Evolutionary conservation across 2,113 vertebrate genomes (phyloP), one percentile per base, ranked within the genome.

Genomic region (Phaethon lepturus): DNA sequence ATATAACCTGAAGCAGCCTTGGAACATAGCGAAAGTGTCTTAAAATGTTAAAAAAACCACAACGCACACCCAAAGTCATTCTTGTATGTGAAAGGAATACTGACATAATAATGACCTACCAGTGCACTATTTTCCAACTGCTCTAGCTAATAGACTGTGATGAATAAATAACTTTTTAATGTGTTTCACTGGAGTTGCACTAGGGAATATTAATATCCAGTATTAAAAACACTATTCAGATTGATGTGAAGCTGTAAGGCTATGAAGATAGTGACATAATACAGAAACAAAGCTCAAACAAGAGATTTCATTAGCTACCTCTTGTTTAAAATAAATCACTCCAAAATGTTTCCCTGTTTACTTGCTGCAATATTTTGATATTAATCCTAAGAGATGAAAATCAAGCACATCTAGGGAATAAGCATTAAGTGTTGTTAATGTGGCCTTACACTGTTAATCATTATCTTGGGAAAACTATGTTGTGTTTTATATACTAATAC

Each of bases 401-500:
- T 86, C 92, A 87, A 97, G 88, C 60, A 72, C 50, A 91, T 96
- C 93, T 88, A 96, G 93, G 69, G 73, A 88, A 75, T 79, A 67
- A 91, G 80, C 35, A 85, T 56, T 83, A 87, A 94, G 40, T 83
- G 89, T 62, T 96, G 63, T 94, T 97, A 98, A 97, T 90, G 94
- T 89, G 86, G 94, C 84, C 55, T 94, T 96, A 95, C 11, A 14
- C 76, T 97, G 73, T 96, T 98, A 98, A 97, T 98, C 96, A 95
- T 96, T 96, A 94, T 92, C 98, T 96, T 79, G 97, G 97, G 97
- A 97, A 98, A 98, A 98, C 97, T 97, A 97, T 77, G 94, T 73
- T 96, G 92, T 93, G 86, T 94, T 98, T 98, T 97, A 95, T 96
- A 97, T 74, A 97, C 93, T 98, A 96, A 97, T 76, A 83, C 87